A percentile compares a stretch with the other conserved stretches of the same genome.
Conservation (phyloP, 1,140 invertebrate genomes). For the Propsilocerus akamusi region DNA sequence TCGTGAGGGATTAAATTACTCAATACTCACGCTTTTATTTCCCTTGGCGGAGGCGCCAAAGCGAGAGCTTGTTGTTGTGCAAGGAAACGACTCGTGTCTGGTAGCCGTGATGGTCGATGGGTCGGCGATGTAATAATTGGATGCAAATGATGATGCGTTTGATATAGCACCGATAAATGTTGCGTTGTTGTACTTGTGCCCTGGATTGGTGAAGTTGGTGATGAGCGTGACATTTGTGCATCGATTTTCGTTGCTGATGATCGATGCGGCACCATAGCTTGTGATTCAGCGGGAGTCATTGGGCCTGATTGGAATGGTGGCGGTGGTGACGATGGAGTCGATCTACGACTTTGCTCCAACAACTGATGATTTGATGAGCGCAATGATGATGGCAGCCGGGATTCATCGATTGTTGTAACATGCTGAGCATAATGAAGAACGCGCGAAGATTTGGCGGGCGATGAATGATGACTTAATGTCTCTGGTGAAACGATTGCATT, state of each 20-base stretch:
- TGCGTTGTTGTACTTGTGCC: slow-evolving; percentile 9
- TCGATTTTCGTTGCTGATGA: slow-evolving; percentile 16
- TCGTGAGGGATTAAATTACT: too few species aligned
- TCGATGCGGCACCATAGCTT: neutral
- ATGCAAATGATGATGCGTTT: slow-evolving; percentile 17
- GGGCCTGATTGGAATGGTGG: neutral
- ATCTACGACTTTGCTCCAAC: slow-evolving; percentile 9
- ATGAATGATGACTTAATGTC: slow-evolving; percentile 40
- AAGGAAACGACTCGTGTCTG: slow-evolving; percentile 17
- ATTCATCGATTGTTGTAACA: slow-evolving; percentile 23
- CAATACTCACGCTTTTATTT: slow-evolving; percentile 8
- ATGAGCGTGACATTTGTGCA: slow-evolving; percentile 12
- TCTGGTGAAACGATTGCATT: slow-evolving; percentile 55
- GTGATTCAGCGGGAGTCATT: slow-evolving; percentile 1
- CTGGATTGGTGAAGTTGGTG: slow-evolving; percentile 10
- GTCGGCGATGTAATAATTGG: slow-evolving; percentile 20
- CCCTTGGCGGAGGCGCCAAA: slow-evolving; percentile 10
- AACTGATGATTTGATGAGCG: slow-evolving; percentile 10
- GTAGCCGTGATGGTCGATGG: slow-evolving; percentile 20
- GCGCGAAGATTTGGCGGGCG: slow-evolving; percentile 18
- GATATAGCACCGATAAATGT: slow-evolving; percentile 21
- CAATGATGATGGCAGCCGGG: slow-evolving; percentile 15
- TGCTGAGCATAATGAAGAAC: slow-evolving; percentile 13
- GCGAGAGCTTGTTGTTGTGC: neutral
- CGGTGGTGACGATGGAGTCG: slow-evolving; percentile 9